Base-by-base conservation (phyloP, 2,797 vertebrate genomes). In the Melopsittacus undulatus region DNA sequence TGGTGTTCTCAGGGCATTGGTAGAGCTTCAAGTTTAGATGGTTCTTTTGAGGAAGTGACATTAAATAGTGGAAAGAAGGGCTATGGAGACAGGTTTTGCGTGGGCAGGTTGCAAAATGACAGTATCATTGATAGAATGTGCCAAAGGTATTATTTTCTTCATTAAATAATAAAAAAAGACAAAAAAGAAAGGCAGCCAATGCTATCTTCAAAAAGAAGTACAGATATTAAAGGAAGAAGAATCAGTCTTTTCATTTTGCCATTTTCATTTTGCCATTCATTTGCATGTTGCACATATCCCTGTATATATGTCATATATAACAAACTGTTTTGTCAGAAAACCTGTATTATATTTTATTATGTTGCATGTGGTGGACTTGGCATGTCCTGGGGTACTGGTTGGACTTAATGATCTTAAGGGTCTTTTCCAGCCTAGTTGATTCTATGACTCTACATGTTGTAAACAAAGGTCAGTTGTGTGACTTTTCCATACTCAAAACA, bases 141-240 rank as follows among this genome's bases (percentile, higher is more conserved):
- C 59, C 57, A 68, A 91, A 89, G 84, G 92, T 94, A 81, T 80
- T 90, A 88, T 91, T 94, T 93, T 82, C 36, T 84, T 94, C 43
- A 45, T 95, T 83, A 59, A 59, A 59, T 38, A 21, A 54, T 40
- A 29, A 40, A 40, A 54, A 19, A 19, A 13, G 14, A 54, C 13
- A 32, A 27, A 46, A 68, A 70, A 7, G 5, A 52, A 72, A 70
- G 4, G 5, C 57, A 87, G 7, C 23, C 63, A 49, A 15, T 70
- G 40, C 15, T 42, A 7, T 74, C 83, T 93, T 95, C 81, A 94
- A 61, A 94, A 76, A 62, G 62, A 82, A 92, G 5, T 19, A 54
- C 2, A 3, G 46, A 90, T 59, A 89, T 91, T 92, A 87, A 92
- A 92, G 83, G 67, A 81, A 73, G 48, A 93, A 70, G 30, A 88